phyloP scores from a whole-genome alignment of 2,888 invertebrate species.

The Stenotaenia linearis region DNA sequence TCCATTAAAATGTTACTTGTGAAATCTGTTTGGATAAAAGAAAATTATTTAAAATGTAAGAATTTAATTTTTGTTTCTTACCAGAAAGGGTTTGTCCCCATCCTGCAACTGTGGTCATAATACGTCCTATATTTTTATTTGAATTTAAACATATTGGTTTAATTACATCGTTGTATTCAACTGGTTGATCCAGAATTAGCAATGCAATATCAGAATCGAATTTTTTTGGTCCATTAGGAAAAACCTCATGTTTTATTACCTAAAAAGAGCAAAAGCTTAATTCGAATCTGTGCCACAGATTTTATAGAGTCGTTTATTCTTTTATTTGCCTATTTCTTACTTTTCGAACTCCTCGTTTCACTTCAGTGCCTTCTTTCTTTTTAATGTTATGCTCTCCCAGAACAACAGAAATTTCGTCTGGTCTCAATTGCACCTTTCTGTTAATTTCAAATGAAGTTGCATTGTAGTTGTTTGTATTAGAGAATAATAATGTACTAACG shows the following conservation, averaged over 20 bases:
- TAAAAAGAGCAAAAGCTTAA: background rate
- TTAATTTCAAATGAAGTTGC: background rate
- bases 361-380: background rate
- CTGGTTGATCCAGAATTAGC: background rate
- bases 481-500: background rate
- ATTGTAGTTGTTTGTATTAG: too few relatives aligned
- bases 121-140: background rate
- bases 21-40: background rate
- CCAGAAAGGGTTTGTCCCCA: background rate
- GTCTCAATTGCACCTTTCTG: background rate
- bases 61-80: too few relatives aligned
- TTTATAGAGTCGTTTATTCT: too few relatives aligned
- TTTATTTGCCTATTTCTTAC: too few relatives aligned
- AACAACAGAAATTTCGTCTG: background rate
- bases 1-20: background rate
- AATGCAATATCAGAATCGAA: conserved; percentile 8
- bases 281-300: too few relatives aligned
- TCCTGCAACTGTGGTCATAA: background rate
- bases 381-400: background rate
- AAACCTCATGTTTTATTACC: background rate
- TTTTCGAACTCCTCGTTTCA: background rate
- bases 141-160: background rate
- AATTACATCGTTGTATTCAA: background rate
- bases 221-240: background rate
- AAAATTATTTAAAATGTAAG: background rate